A percentile compares a stretch with the other conserved stretches of the same genome.
These are phyloP conservation scores for Actenoides lindsayi DNA, from an alignment of 2,113 vertebrate genomes.

Conservation along the genomic window DNA sequence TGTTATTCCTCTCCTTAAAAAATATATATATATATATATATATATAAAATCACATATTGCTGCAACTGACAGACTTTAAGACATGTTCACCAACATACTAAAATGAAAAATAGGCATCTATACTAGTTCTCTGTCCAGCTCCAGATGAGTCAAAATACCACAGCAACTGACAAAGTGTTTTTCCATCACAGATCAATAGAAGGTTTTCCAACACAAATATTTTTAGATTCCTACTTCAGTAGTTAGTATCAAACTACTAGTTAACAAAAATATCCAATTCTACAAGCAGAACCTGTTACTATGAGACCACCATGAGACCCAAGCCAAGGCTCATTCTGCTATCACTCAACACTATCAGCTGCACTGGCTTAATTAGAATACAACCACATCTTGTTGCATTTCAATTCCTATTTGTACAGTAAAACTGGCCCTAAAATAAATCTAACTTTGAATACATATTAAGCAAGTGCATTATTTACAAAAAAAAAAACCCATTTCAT, in stretches of 20 bases:
- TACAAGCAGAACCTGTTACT: neutral
- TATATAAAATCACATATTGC: neutral
- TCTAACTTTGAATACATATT: neutral
- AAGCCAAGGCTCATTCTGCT: neutral
- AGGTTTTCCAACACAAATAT: neutral
- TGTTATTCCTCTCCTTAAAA: neutral
- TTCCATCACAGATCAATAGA: neutral
- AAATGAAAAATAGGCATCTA: neutral
- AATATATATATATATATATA: no score
- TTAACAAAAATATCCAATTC: neutral
- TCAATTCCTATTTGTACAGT: neutral
- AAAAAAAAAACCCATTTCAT: neutral
- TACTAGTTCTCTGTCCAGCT: neutral
- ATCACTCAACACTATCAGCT: neutral
- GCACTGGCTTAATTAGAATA: neutral
- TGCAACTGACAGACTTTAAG: neutral
- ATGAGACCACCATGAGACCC: neutral
- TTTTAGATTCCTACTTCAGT: neutral
- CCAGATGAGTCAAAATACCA: neutral
- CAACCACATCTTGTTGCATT: neutral
- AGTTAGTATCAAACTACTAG: neutral
- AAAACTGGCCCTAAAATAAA: neutral
- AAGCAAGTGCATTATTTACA: neutral
- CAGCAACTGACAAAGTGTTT: neutral
- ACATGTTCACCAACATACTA: neutral